A percentile compares a stretch with the other conserved stretches of the same genome.
phyloP scores from a whole-genome alignment of 92 coral and sea anemone genomes.

The Epizoanthus stellaris region DNA sequence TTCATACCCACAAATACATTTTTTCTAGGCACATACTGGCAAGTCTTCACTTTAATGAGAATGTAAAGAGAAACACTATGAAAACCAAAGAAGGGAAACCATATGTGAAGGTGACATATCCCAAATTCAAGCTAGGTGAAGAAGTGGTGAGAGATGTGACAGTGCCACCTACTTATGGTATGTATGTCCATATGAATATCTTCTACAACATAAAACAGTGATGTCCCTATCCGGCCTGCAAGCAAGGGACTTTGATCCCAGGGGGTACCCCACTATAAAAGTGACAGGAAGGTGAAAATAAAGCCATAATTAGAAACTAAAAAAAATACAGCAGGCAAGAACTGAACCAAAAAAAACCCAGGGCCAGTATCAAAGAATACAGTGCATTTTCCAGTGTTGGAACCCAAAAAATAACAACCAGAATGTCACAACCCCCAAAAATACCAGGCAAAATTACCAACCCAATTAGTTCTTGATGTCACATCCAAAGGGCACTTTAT shows the following conservation, averaged over 20 bases:
- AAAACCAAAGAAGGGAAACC: conserved; percentile 4
- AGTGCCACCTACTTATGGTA: conserved; percentile 17
- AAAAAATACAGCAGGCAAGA: too few species aligned
- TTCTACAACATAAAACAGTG: not conserved
- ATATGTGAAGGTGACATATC: conserved; percentile 15
- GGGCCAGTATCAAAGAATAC: too few species aligned
- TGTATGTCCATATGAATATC: not conserved
- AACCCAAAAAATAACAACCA: too few species aligned
- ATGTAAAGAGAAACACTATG: conserved; percentile 12
- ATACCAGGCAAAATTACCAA: too few species aligned
- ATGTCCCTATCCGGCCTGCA: not conserved
- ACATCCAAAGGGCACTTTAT: conserved; percentile 2
- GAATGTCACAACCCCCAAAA: too few species aligned
- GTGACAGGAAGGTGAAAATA: too few species aligned
- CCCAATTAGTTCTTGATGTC: not conserved
- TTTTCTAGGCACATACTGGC: conserved; percentile 14
- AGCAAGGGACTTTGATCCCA: not conserved
- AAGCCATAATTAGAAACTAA: too few species aligned
- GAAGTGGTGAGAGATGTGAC: conserved; percentile 24
- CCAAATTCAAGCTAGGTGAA: conserved; percentile 14
- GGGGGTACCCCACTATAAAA: too few species aligned
- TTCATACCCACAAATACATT: not conserved
- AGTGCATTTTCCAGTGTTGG: too few species aligned
- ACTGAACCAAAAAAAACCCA: too few species aligned
- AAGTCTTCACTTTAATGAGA: conserved; percentile 14